Evolutionary conservation across 2,797 vertebrate species (phyloP).

Genomic region (Poeciliopsis presidionis): DNA sequence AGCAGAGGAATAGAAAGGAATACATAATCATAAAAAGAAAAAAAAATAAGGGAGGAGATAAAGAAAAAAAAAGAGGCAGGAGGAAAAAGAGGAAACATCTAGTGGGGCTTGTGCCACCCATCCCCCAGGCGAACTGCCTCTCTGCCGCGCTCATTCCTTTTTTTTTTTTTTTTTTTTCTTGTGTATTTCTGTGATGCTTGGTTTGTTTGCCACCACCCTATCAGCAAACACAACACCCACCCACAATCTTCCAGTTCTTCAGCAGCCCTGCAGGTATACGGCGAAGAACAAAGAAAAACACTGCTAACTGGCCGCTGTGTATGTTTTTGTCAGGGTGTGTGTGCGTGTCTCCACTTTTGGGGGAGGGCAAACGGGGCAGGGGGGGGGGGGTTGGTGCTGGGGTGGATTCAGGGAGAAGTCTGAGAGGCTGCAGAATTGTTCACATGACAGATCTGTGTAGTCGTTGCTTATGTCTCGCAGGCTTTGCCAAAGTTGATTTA

Average conservation of each 20-base stretch:
- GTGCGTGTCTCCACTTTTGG: slow-evolving; percentile 28
- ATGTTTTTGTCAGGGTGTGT: slow-evolving; percentile 29
- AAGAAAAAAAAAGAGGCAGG: slow-evolving; percentile 13
- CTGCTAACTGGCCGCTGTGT: slow-evolving; percentile 58
- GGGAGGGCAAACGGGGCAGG: slow-evolving; percentile 7
- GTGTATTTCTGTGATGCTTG: slow-evolving; percentile 71
- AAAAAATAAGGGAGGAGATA: slow-evolving; percentile 18
- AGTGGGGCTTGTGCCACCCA: slow-evolving; percentile 59
- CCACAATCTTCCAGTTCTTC: slow-evolving; percentile 68
- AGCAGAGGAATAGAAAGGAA: slow-evolving; percentile 40
- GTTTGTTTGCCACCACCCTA: slow-evolving; percentile 74
- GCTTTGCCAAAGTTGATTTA: slow-evolving; percentile 26
- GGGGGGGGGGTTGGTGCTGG: slow-evolving; percentile 19
- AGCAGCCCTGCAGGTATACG: slow-evolving; percentile 76
- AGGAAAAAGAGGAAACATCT: slow-evolving; percentile 48
- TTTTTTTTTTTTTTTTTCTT: slow-evolving; percentile 31
- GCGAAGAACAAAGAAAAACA: slow-evolving; percentile 76
- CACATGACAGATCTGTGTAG: slow-evolving; percentile 40
- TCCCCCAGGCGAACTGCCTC: slow-evolving; percentile 65
- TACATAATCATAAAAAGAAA: slow-evolving; percentile 11
- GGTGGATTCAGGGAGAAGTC: slow-evolving; percentile 27
- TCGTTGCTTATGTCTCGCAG: slow-evolving; percentile 36
- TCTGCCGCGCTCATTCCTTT: slow-evolving; percentile 50
- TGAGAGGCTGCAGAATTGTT: slow-evolving; percentile 39
- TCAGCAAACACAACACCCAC: slow-evolving; percentile 78